phyloP scores from a whole-genome alignment of 1,140 invertebrate species.

The Kradibia gibbosae region DNA sequence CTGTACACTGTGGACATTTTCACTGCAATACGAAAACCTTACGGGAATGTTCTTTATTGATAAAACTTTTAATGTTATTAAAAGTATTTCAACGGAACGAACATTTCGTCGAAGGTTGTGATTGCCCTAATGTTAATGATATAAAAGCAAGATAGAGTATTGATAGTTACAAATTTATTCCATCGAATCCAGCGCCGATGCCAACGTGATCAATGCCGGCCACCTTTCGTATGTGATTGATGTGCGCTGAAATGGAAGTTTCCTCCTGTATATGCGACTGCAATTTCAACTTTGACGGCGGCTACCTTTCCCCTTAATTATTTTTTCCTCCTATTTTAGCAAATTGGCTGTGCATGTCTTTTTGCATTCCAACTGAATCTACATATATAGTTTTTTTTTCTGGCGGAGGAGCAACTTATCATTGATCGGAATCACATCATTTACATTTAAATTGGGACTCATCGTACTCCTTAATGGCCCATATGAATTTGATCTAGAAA shows the following conservation, averaged over 20 bases:
- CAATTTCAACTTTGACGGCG: not conserved
- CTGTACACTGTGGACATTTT: too few relatives aligned
- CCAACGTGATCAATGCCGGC: slow-evolving; percentile 92
- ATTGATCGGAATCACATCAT: slow-evolving; percentile 33
- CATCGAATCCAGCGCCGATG: slow-evolving; percentile 89
- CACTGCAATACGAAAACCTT: too few relatives aligned
- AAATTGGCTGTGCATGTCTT: not conserved
- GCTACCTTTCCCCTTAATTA: too few relatives aligned
- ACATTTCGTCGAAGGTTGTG: not conserved
- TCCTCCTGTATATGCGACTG: slow-evolving; percentile 18
- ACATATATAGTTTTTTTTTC: not conserved
- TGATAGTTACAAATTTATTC: slow-evolving; percentile 90
- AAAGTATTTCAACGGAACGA: not conserved
- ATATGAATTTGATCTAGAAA: not conserved
- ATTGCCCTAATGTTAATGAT: not conserved
- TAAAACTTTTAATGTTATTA: not conserved
- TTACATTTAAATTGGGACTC: slow-evolving; percentile 38
- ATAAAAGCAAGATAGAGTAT: not conserved
- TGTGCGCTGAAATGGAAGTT: slow-evolving; percentile 82
- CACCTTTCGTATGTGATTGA: slow-evolving; percentile 91
- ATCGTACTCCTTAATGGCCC: slow-evolving; percentile 16
- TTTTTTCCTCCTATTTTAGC: slow-evolving; percentile 14
- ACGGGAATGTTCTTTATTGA: too few relatives aligned
- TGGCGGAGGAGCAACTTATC: not conserved
- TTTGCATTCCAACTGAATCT: not conserved